Conservation (phyloP, 2,888 invertebrate genomes). For the Clistopyga incitator region DNA sequence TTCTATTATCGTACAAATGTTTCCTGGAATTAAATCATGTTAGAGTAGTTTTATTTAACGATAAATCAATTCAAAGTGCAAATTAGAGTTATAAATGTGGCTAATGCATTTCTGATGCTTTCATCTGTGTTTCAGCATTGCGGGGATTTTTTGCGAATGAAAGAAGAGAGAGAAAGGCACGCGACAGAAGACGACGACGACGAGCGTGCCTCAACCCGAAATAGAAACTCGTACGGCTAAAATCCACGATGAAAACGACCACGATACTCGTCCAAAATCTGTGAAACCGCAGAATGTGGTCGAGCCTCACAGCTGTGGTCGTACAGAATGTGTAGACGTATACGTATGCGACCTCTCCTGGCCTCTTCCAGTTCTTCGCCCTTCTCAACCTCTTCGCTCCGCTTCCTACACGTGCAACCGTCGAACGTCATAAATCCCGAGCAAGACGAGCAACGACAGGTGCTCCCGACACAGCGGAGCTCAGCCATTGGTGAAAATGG, state of each 20-base stretch:
- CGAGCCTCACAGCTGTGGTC: conserved; percentile 5
- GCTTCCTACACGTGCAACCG: not conserved
- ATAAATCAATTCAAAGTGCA: not conserved
- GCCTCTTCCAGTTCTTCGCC: conserved; percentile 14
- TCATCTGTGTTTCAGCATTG: conserved; percentile 18
- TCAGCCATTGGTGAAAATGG: conserved; percentile 21
- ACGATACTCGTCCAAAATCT: conserved; percentile 53
- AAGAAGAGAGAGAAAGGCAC: conserved; percentile 44
- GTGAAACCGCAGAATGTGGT: conserved; percentile 50
- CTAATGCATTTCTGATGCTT: conserved; percentile 5
- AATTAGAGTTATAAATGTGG: conserved; percentile 15
- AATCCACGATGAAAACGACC: conserved; percentile 48
- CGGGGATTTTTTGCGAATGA: conserved; percentile 52
- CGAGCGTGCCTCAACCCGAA: conserved; percentile 50
- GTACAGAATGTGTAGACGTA: conserved; percentile 10
- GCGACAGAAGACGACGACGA: conserved; percentile 49
- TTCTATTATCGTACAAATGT: too few relatives aligned
- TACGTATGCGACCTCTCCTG: conserved; percentile 6
- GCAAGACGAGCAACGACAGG: conserved; percentile 54
- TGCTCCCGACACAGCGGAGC: conserved; percentile 28
- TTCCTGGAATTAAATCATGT: too few relatives aligned
- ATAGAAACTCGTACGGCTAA: conserved; percentile 60
- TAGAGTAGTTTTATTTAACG: too few relatives aligned
- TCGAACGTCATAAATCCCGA: conserved; percentile 33
- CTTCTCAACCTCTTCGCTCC: conserved; percentile 15